Evolutionary conservation across 2,888 invertebrate species (phyloP).

Genomic region (Apamea sordens): DNA sequence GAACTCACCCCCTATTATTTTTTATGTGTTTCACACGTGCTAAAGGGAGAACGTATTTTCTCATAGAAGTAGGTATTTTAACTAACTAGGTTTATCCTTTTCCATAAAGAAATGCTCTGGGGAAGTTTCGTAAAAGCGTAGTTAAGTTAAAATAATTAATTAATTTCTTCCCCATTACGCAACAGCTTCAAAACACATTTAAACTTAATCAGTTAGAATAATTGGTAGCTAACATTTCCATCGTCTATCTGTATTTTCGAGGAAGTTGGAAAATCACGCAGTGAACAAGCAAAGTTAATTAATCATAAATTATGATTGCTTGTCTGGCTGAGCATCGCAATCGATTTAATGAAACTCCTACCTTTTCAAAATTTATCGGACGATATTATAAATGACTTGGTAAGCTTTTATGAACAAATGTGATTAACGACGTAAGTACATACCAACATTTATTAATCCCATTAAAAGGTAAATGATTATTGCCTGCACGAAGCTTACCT

Average conservation of each 20-base stretch:
- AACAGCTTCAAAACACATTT: constrained; percentile 39
- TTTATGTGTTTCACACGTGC: constrained; percentile 30
- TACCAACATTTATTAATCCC: constrained; percentile 5
- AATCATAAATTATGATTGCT: constrained; percentile 78
- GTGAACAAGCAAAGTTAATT: constrained; percentile 74
- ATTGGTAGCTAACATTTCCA: constrained; percentile 50
- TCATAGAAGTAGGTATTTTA: not conserved
- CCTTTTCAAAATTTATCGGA: constrained; percentile 72
- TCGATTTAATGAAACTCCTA: constrained; percentile 77
- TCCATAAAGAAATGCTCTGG: constrained; percentile 13
- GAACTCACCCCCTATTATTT: constrained; percentile 38
- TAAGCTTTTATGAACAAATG: constrained; percentile 63
- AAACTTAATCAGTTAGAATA: constrained; percentile 53
- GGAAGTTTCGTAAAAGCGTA: constrained; percentile 9
- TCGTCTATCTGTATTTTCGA: constrained; percentile 49
- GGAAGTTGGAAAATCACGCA: constrained; percentile 65
- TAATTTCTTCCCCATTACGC: constrained; percentile 29
- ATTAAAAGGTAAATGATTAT: constrained; percentile 1
- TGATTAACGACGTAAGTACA: constrained; percentile 24
- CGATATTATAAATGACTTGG: constrained; percentile 67
- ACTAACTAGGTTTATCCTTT: constrained; percentile 8
- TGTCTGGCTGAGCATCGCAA: constrained; percentile 73
- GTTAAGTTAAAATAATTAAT: constrained; percentile 12
- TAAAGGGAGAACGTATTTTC: constrained; percentile 2
- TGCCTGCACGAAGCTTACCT: not conserved